Evolutionary conservation across 2,888 invertebrate species (phyloP).

Genomic region (Gymnocheta viridis): DNA sequence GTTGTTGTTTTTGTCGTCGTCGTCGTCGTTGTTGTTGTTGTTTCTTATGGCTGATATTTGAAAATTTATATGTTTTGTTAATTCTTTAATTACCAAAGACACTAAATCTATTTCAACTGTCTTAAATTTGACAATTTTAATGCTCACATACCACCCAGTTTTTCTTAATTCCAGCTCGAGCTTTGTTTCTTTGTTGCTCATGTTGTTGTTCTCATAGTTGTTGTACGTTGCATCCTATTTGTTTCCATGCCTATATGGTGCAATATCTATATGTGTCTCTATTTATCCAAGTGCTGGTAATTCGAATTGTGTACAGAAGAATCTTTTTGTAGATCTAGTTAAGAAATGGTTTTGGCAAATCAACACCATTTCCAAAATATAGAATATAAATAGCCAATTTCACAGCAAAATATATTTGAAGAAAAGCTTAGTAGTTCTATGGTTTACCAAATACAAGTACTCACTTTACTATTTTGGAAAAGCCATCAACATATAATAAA

Average conservation of each 20-base stretch:
- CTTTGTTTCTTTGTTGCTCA: slow-evolving; percentile 35
- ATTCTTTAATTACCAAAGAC: slow-evolving; percentile 79
- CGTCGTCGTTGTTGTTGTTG: slow-evolving; percentile 4
- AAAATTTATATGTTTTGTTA: slow-evolving; percentile 67
- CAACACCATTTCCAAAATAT: slow-evolving; percentile 26
- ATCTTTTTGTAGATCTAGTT: slow-evolving; percentile 57
- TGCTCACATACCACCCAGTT: slow-evolving; percentile 79
- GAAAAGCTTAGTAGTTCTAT: too few relatives aligned
- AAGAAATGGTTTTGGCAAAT: slow-evolving; percentile 45
- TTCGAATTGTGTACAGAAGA: slow-evolving; percentile 28
- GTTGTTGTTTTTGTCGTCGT: slow-evolving; percentile 3
- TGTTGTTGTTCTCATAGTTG: slow-evolving; percentile 5
- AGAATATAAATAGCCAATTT: not conserved
- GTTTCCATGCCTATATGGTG: slow-evolving; percentile 10
- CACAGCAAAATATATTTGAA: too few relatives aligned
- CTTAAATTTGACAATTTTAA: slow-evolving; percentile 80
- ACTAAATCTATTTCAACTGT: slow-evolving; percentile 79
- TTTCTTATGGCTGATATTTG: slow-evolving; percentile 45
- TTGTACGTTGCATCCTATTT: slow-evolving; percentile 30
- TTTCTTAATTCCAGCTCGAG: slow-evolving; percentile 54
- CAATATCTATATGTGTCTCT: slow-evolving; percentile 13
- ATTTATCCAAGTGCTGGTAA: slow-evolving; percentile 31
- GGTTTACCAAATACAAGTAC: too few relatives aligned
- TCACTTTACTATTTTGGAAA: too few relatives aligned
- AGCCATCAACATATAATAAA: too few relatives aligned